Base-by-base conservation (phyloP, 1,140 invertebrate genomes). In the Cyclargus thomasi region DNA sequence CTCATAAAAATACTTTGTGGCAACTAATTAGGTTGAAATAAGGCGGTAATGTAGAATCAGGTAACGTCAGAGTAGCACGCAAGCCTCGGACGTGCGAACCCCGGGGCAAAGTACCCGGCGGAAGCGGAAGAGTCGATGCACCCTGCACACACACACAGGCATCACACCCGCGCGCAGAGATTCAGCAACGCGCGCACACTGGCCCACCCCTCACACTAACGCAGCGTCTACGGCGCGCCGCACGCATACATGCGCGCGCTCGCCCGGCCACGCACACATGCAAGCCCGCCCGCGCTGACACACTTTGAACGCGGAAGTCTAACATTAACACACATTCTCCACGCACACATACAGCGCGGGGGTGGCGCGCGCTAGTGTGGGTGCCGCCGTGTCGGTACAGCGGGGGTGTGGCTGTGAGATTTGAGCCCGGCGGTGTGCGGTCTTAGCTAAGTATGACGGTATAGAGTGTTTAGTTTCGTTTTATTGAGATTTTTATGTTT, bases 91-190 rank as follows among this genome's bases (percentile, higher is more conserved):
- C 86, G 81, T 86, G 87, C 86, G 85, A 70, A 70, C 75, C 79
- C 67, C 79, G 67, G 82, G 86, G 80, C 85, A 81, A 85, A 83
- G 83, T 84, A 83, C 85, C 75, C 82, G 75, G 75, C 77, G 82
- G 79, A 85, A 80, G 77, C 81, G 85, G 85, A 88, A 89, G 72
- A 86, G 86, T 87, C 86, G 85, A 84, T 89, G 86, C 86, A 89
- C 86, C 86, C 81, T 75, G 77, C 77, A 62, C 79, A 75, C 82
- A 79, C 75, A 75, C 39, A 47, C 39, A 16, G 14, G 14, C 39
- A 47, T 2, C 8, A 47, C 39, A 16, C 39, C 39, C 39, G 39
- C 10, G 39, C 39, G 39, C 39, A 2, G 1, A 47, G 14, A 16
- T 47, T 14, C 39, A 47, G 5, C 39, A 14, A 47, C 39, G 14